These are phyloP conservation scores for Fistularia commersonii DNA, from an alignment of 2,797 vertebrate genomes.

Conservation along the genomic window DNA sequence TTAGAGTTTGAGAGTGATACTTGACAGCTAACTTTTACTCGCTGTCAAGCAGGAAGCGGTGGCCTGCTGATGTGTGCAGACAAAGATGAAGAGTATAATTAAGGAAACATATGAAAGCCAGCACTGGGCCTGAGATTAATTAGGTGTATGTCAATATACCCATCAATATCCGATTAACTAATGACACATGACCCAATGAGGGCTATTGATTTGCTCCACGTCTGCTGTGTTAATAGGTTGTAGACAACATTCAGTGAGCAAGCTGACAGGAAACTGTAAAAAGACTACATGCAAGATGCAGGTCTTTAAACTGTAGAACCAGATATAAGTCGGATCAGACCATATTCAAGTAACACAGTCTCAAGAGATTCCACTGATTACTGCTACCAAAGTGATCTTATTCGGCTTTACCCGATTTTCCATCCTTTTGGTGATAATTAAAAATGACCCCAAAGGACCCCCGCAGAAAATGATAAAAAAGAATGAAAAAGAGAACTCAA, in stretches of 20 bases:
- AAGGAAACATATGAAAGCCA: conserved; percentile 97
- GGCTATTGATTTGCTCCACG: conserved; percentile 92
- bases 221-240: conserved; percentile 94
- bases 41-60: conserved; percentile 73
- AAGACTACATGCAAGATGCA: conserved; percentile 26
- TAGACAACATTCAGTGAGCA: conserved; percentile 87
- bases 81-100: conserved; percentile 99
- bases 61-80: conserved; percentile 80
- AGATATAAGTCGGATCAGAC: conserved; percentile 42
- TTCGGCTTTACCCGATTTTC: conserved; percentile 54
- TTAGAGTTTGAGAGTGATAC: conserved; percentile 12
- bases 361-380: conserved; percentile 55
- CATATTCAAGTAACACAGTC: conserved; percentile 38
- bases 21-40: conserved; percentile 81
- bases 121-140: conserved; percentile 93
- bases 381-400: conserved; percentile 65
- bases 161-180: conserved; percentile 99
- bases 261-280: conserved; percentile 78
- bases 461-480: conserved; percentile 33
- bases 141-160: conserved; percentile 95
- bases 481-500: conserved; percentile 61
- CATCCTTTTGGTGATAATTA: conserved; percentile 70
- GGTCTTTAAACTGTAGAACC: conserved; percentile 25
- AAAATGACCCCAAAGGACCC: conserved; percentile 73
- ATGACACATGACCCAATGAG: conserved; percentile 99